Evolutionary conservation across 2,888 invertebrate species (phyloP).

Genomic region (Chrysolina haemoptera): DNA sequence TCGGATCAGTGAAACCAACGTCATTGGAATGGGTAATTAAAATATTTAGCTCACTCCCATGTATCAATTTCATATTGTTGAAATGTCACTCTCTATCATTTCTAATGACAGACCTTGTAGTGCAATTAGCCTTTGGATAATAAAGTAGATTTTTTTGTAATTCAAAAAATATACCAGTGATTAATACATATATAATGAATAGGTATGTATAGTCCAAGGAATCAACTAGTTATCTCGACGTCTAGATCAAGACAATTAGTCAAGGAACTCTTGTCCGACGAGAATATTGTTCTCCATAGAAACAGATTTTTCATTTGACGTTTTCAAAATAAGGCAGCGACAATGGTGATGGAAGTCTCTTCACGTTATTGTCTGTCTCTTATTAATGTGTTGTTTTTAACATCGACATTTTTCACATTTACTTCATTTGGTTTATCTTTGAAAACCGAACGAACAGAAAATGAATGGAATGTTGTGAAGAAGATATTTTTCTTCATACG

Average conservation of each 20-base stretch:
- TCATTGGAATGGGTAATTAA: slow-evolving; percentile 17
- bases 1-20: slow-evolving; percentile 5
- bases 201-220: slow-evolving; percentile 13
- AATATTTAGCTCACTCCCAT: slow-evolving; percentile 31
- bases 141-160: slow-evolving; percentile 4
- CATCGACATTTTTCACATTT: too few species aligned
- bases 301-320: neutral
- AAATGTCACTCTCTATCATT: slow-evolving; percentile 30
- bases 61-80: slow-evolving; percentile 36
- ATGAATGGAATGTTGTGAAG: too few species aligned
- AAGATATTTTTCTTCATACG: too few species aligned
- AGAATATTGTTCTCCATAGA: neutral
- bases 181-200: slow-evolving; percentile 21
- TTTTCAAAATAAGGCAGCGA: neutral
- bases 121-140: slow-evolving; percentile 25
- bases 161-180: slow-evolving; percentile 6
- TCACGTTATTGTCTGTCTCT: neutral
- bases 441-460: too few species aligned
- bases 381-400: too few species aligned
- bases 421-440: too few species aligned
- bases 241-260: slow-evolving; percentile 7
- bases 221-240: neutral
- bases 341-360: neutral
- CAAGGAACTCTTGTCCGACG: neutral
- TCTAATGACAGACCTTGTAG: slow-evolving; percentile 25